Evolutionary conservation across 1,140 invertebrate genomes (phyloP).

Genomic region (Drosophila tsacasi): DNA sequence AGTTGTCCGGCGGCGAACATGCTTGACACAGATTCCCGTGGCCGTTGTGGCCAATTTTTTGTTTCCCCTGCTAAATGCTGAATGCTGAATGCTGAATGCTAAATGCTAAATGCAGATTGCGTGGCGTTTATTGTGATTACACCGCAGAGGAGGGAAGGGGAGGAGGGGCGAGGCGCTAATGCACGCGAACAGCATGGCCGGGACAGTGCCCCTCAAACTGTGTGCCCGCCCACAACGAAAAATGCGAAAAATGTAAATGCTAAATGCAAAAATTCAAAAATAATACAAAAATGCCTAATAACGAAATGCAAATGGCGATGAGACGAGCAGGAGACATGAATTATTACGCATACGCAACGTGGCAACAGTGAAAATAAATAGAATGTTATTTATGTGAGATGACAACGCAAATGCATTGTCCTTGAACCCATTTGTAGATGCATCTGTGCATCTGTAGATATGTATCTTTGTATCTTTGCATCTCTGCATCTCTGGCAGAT

Average conservation of each 20-base stretch:
- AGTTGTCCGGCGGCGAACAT: conserved; percentile 17
- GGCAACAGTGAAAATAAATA: conserved; percentile 46
- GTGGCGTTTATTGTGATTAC: conserved; percentile 61
- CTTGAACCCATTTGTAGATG: conserved; percentile 43
- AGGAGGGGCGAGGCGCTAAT: conserved; percentile 9
- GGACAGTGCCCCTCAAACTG: conserved; percentile 48
- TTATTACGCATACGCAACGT: conserved; percentile 73
- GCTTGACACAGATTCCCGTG: conserved; percentile 62
- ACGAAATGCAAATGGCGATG: conserved; percentile 1
- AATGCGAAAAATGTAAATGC: not conserved
- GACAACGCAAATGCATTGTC: conserved; percentile 34
- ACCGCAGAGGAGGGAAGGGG: not conserved
- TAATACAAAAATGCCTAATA: not conserved
- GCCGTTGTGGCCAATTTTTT: not conserved
- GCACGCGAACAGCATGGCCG: conserved; percentile 42
- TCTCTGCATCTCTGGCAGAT: conserved; percentile 9
- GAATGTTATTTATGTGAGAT: conserved; percentile 55
- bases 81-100: not conserved
- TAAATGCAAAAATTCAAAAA: not conserved
- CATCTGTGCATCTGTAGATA: not conserved
- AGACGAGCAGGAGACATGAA: conserved; percentile 20
- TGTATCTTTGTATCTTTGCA: conserved; percentile 15
- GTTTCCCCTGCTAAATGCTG: not conserved
- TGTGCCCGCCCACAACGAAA: conserved; percentile 50
- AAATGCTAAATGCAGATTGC: not conserved